Conservation (phyloP, 2,797 vertebrate genomes). For the Allobates femoralis region DNA sequence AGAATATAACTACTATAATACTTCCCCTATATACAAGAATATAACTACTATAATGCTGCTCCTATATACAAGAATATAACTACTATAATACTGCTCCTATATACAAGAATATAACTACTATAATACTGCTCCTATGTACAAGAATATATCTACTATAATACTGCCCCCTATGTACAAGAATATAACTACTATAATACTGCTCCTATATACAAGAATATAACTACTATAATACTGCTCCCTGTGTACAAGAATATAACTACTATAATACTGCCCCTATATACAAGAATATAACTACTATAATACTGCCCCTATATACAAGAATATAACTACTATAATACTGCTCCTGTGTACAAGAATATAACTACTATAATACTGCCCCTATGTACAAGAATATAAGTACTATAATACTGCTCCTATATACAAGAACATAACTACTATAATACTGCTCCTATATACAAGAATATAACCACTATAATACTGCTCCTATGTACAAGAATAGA, state of each 20-base stretch:
- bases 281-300: no score
- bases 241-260: constrained; percentile 4
- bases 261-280: not conserved
- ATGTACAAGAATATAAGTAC: not conserved
- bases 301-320: no score
- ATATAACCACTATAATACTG: no score
- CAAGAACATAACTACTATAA: not conserved
- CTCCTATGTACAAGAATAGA: no score
- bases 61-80: not conserved
- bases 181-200: no score
- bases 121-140: not conserved
- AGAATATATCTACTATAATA: not conserved
- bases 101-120: constrained; percentile 1
- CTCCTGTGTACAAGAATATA: not conserved
- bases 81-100: not conserved
- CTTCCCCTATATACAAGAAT: not conserved
- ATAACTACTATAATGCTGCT: not conserved
- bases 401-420: not conserved
- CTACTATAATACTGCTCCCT: no score
- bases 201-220: no score
- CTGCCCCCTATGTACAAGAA: no score
- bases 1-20: constrained; percentile 16
- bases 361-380: not conserved
- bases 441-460: no score
- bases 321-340: constrained; percentile 1